Conservation (phyloP, 2,797 vertebrate species). For the Acanthornis magna region DNA sequence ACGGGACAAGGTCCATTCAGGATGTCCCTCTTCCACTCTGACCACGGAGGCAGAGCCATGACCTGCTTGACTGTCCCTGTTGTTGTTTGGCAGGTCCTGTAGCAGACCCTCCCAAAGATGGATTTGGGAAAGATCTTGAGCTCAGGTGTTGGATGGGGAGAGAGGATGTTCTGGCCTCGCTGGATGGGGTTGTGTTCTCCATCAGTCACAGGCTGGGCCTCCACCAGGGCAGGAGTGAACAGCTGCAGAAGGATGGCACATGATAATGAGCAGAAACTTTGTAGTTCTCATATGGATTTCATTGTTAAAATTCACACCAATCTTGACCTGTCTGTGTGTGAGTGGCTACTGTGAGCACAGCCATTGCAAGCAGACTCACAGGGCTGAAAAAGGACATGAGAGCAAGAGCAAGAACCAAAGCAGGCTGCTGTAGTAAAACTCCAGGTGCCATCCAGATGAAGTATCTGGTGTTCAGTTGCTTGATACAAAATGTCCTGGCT, state of each 20-base stretch:
- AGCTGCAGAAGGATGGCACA: neutral
- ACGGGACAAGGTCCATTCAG: neutral
- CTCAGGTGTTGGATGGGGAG: neutral
- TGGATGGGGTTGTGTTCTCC: neutral
- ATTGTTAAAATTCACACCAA: neutral
- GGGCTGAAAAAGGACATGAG: neutral
- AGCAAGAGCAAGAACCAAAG: neutral
- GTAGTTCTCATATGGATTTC: neutral
- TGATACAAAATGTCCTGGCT: constrained; percentile 18
- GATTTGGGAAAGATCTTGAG: neutral
- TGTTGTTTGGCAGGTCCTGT: neutral
- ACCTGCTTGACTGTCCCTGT: neutral
- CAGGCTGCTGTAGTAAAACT: neutral
- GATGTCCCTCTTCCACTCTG: neutral
- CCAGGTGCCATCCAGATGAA: neutral
- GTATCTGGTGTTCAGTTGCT: neutral
- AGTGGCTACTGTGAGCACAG: neutral
- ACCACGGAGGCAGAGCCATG: neutral
- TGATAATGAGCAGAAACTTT: neutral
- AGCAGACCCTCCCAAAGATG: neutral
- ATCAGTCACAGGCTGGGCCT: neutral
- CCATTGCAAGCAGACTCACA: neutral
- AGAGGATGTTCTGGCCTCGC: neutral
- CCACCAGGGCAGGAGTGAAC: neutral
- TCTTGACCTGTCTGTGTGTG: neutral